These are phyloP conservation scores for Macropus fuliginosus DNA, from an alignment of 2,797 vertebrate genomes.

Conservation along the genomic window DNA sequence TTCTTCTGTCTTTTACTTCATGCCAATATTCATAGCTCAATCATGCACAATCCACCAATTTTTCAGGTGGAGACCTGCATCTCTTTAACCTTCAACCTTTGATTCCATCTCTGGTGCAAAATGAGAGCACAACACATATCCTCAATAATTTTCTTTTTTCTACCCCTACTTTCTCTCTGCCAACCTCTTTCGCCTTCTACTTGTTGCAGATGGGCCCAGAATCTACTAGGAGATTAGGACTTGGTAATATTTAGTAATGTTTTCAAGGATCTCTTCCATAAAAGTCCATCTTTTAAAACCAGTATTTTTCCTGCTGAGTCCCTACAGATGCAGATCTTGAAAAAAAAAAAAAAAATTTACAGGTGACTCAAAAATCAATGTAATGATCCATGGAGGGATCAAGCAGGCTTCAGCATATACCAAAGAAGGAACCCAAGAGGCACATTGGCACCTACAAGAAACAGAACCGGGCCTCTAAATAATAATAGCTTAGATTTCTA, in stretches of 20 bases:
- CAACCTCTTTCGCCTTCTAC: background rate
- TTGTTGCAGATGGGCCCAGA: background rate
- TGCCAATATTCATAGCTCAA: background rate
- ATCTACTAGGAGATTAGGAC: background rate
- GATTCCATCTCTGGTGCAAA: background rate
- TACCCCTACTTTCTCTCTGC: background rate
- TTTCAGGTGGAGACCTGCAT: background rate
- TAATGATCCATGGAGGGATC: background rate
- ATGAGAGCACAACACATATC: background rate
- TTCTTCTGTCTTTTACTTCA: background rate
- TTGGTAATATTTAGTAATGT: background rate
- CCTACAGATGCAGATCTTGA: background rate
- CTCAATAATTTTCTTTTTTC: background rate
- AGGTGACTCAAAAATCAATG: background rate
- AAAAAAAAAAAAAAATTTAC: background rate
- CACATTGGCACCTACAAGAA: background rate
- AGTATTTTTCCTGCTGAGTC: background rate
- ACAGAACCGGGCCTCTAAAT: background rate
- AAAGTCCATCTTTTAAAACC: background rate
- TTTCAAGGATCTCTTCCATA: background rate
- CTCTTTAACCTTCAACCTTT: background rate
- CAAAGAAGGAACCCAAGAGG: background rate
- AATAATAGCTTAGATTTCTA: background rate
- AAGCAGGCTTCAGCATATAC: background rate
- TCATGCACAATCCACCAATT: background rate